A percentile compares a stretch with the other conserved stretches of the same genome.
Evolutionary conservation across 2,113 vertebrate genomes (phyloP).

Genomic region (Coptodon bakossiorum): DNA sequence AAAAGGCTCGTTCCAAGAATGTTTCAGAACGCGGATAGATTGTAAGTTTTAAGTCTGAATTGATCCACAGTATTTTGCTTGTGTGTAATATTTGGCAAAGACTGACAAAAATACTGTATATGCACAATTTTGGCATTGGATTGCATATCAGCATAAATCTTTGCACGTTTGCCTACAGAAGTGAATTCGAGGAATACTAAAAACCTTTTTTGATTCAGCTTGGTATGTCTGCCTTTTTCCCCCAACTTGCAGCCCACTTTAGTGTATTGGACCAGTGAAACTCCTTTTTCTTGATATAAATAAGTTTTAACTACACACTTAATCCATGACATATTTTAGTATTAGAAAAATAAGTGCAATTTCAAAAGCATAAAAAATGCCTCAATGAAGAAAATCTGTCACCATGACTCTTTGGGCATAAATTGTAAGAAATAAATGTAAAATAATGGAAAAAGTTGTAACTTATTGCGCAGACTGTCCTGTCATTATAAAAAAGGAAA

Average conservation of each 20-base stretch:
- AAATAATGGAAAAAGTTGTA: not conserved
- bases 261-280: accelerated
- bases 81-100: not conserved
- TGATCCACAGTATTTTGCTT: not conserved
- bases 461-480: not conserved
- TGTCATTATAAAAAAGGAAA: not conserved
- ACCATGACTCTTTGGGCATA: not conserved
- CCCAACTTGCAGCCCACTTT: accelerated
- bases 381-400: not conserved
- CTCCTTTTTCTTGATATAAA: not conserved
- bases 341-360: not conserved
- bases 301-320: not conserved
- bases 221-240: not conserved
- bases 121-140: accelerated
- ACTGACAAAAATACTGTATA: not conserved
- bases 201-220: not conserved
- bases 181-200: not conserved
- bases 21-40: not conserved
- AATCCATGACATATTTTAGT: accelerated
- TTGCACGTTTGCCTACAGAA: not conserved
- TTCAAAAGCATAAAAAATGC: not conserved
- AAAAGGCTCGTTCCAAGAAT: constrained; percentile 3
- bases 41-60: not conserved
- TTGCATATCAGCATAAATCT: not conserved
- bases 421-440: not conserved